Percentiles rank a stretch among this genome's conserved stretches.
These are phyloP conservation scores for Meganola albula DNA, from an alignment of 2,888 invertebrate genomes.

Conservation along the genomic window DNA sequence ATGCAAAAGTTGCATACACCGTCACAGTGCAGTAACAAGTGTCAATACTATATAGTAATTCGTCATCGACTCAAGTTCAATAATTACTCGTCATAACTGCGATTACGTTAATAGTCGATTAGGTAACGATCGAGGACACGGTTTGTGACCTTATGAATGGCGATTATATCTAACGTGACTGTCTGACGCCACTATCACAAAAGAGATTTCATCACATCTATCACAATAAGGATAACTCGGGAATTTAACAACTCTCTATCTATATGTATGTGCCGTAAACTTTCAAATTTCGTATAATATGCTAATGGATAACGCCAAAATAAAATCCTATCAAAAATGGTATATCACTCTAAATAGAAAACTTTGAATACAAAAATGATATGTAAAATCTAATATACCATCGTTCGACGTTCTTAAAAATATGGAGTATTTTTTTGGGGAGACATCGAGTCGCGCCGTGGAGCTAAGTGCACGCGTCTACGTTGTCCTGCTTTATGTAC, in stretches of 20 bases:
- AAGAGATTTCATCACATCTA: conserved; percentile 71
- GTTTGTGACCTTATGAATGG: conserved; percentile 44
- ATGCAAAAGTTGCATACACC: conserved; percentile 63
- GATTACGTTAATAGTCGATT: conserved; percentile 38
- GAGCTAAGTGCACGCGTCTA: conserved; percentile 70
- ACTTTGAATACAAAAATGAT: conserved; percentile 32
- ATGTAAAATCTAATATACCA: conserved; percentile 34
- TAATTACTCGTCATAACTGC: conserved; percentile 34
- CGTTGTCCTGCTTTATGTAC: conserved; percentile 71
- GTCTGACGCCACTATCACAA: conserved; percentile 73
- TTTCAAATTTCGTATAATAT: conserved; percentile 29
- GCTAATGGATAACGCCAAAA: conserved; percentile 26
- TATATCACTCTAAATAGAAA: no score
- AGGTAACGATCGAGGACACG: conserved; percentile 56
- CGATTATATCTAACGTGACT: conserved; percentile 69
- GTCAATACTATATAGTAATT: conserved; percentile 59
- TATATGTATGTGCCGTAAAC: conserved; percentile 19
- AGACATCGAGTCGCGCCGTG: conserved; percentile 16
- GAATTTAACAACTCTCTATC: conserved; percentile 38
- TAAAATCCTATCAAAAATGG: conserved; percentile 25
- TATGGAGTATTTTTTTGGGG: conserved; percentile 42
- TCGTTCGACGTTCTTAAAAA: conserved; percentile 25
- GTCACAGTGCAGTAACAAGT: conserved; percentile 47
- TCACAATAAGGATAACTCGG: conserved; percentile 66
- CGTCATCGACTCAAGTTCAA: conserved; percentile 42